These are phyloP conservation scores for Shinisaurus crocodilurus DNA, from an alignment of 2,113 vertebrate species.

Conservation along the genomic window DNA sequence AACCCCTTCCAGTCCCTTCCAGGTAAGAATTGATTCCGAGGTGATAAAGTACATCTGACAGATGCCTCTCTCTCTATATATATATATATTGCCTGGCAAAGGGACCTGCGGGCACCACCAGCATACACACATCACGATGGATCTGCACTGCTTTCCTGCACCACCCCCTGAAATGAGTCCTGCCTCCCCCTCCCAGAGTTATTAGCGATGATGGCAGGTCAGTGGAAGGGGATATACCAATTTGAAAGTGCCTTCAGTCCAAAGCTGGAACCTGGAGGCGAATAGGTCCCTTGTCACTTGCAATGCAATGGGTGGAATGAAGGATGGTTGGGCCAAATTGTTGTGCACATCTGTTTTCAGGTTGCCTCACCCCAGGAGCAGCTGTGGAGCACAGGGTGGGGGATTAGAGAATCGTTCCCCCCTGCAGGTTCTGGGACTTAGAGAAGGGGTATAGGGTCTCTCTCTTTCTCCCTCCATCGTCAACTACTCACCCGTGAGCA, in stretches of 20 bases:
- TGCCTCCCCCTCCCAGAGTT: not conserved
- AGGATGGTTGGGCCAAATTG: not conserved
- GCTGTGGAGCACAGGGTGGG: not conserved
- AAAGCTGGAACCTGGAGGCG: not conserved
- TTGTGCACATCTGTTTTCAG: not conserved
- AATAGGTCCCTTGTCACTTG: not conserved
- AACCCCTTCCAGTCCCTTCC: not conserved
- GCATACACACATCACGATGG: not conserved
- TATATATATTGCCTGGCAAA: not conserved
- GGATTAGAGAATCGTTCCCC: not conserved
- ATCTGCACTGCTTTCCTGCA: not conserved
- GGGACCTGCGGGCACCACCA: too few relatives aligned
- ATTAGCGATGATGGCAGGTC: not conserved
- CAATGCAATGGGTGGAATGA: not conserved
- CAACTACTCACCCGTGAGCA: slow-evolving; percentile 64
- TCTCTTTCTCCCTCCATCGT: not conserved
- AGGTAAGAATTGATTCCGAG: not conserved
- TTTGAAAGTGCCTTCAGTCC: not conserved
- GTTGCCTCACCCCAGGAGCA: not conserved
- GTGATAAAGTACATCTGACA: not conserved
- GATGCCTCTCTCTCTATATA: too few relatives aligned
- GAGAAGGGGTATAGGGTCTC: not conserved
- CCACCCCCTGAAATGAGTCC: not conserved
- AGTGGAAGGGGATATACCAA: not conserved
- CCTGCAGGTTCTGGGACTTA: not conserved